Base-by-base conservation (phyloP, 1,140 invertebrate species). In the Hesperophylax magnus region DNA sequence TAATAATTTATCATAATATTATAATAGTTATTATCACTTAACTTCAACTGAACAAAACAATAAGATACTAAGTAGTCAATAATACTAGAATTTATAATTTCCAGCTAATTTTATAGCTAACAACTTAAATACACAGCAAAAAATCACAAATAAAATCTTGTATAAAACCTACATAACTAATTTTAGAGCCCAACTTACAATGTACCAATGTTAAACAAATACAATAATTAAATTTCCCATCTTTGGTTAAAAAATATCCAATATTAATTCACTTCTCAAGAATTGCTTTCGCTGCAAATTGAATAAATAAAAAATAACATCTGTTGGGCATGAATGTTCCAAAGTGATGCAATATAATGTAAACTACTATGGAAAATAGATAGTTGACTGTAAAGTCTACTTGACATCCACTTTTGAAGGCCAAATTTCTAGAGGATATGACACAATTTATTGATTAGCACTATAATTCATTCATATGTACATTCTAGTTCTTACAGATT, bases 91-190 rank as follows among this genome's bases (percentile, higher is more conserved):
- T 27, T 67, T n/a, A 27, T 67, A 61, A 22, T 27, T 67, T 71
- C 39, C 39, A 52, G 34, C 8, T 20, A 71, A 67, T 67, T 71
- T 71, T 22, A 53, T 20, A 71, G 18, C 63, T 67, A 67, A 67
- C 17, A 11, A 67, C 17, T 8, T 67, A 67, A 67, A 67, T 67
- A 71, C 67, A 71, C 67, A 71, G 67, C 67, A 71, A 71, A 47
- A 71, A 71, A 71, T 71, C 67, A 71, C 67, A 71, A 65, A 71
- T 71, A 14, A 71, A 71, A 52, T 71, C 67, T 52, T 71, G 67
- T 71, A 67, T 47, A 71, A 71, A 71, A 71, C 39, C 67, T 71
- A 71, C 34, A 8, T 22, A n/a, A 5, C 67, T 71, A 71, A 18
- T 71, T 47, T 71, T 53, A 71, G 34, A 71, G 34, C 67, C 67